phyloP scores from a whole-genome alignment of 2,113 vertebrate genomes.

The Quiscalus mexicanus region DNA sequence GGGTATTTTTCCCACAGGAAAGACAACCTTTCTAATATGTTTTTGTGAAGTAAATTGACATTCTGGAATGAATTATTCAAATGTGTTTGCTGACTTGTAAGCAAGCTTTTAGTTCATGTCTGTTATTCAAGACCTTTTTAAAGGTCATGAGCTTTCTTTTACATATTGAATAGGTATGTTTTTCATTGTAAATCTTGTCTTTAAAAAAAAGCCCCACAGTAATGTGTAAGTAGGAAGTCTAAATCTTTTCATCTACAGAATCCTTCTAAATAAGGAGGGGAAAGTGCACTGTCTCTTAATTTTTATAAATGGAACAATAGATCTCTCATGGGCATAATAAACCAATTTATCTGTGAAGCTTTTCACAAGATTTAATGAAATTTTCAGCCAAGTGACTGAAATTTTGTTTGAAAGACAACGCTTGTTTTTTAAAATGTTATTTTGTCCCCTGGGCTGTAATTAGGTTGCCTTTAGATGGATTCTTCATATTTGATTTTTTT shows the following conservation, averaged over 20 bases:
- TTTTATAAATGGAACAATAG: background rate
- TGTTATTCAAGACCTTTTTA: background rate
- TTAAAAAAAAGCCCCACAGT: background rate
- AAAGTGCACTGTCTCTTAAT: background rate
- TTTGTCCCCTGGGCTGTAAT: background rate
- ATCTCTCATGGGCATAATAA: background rate
- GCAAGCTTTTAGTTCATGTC: background rate
- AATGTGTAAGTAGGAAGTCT: background rate
- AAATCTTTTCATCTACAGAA: background rate
- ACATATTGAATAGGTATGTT: background rate
- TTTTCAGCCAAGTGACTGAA: background rate
- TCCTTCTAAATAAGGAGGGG: background rate
- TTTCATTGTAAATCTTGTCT: background rate
- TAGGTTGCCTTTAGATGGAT: background rate
- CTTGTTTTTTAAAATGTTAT: background rate
- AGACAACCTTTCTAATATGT: background rate
- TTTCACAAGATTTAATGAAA: conserved; percentile 17
- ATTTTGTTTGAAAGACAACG: background rate
- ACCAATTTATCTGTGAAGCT: background rate
- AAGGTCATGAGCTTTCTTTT: conserved; percentile 2
- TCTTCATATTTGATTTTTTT: background rate
- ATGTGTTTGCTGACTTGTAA: background rate
- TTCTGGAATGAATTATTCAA: conserved; percentile 12
- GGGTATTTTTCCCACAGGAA: background rate
- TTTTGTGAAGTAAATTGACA: background rate